phyloP scores from a whole-genome alignment of 2,113 vertebrate genomes.

The Gallinago jamesoni region DNA sequence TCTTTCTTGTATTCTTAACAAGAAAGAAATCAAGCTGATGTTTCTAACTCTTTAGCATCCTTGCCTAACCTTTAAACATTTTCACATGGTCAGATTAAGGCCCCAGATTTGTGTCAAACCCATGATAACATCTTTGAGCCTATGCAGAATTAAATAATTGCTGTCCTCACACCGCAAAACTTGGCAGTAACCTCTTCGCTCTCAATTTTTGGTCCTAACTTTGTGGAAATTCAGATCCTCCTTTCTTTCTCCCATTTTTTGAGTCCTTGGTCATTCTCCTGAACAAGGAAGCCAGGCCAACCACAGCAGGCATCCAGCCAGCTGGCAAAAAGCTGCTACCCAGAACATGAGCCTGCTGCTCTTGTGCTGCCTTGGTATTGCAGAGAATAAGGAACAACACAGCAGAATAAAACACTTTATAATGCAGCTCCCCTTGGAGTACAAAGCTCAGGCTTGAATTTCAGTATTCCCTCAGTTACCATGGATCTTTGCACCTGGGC shows the following conservation, averaged over 20 bases:
- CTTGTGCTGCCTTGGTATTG: not conserved
- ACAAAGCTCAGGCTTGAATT: not conserved
- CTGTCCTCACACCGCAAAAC: not conserved
- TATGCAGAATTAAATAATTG: not conserved
- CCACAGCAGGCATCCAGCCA: not conserved
- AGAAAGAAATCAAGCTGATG: not conserved
- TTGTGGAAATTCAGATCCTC: not conserved
- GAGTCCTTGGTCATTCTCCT: not conserved
- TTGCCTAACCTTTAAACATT: not conserved
- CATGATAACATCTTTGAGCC: not conserved
- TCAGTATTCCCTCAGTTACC: not conserved
- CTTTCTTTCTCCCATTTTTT: not conserved
- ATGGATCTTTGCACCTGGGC: not conserved
- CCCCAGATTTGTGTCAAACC: not conserved
- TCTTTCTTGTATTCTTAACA: not conserved
- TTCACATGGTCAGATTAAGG: not conserved
- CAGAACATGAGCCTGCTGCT: not conserved
- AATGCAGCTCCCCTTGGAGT: not conserved
- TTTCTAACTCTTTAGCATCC: not conserved
- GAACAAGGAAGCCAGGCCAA: not conserved
- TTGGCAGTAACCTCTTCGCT: not conserved
- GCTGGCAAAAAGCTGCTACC: slow-evolving; percentile 18
- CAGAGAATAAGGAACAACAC: not conserved
- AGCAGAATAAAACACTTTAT: not conserved
- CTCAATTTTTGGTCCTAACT: not conserved